phyloP scores from a whole-genome alignment of 2,113 vertebrate genomes.

The Marmota monax region DNA sequence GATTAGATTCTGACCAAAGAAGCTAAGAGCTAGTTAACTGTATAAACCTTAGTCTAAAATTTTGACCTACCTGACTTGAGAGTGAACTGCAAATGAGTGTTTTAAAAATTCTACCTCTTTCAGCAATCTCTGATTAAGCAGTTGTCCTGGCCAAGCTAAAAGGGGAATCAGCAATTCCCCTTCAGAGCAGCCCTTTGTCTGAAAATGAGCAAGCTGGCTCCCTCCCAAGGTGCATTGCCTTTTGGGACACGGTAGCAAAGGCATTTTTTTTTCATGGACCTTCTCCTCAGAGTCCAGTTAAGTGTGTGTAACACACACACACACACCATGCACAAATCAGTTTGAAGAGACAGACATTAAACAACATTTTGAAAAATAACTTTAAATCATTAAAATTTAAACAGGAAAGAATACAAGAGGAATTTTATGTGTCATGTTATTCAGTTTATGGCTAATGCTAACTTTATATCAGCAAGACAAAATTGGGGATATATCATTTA shows the following conservation, averaged over 20 bases:
- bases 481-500: not conserved
- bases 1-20: conserved; percentile 73
- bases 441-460: not conserved
- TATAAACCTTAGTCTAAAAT: conserved; percentile 55
- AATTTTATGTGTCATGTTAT: not conserved
- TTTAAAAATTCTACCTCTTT: conserved; percentile 47
- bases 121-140: not conserved
- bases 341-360: conserved; percentile 25
- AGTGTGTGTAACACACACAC: not conserved
- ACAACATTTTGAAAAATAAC: not conserved
- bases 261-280: not conserved
- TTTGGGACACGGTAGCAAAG: not conserved
- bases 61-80: conserved; percentile 58
- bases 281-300: not conserved
- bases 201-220: not conserved
- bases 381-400: not conserved
- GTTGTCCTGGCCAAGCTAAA: not conserved
- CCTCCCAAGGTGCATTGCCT: not conserved
- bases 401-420: not conserved
- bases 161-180: not conserved
- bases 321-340: not conserved
- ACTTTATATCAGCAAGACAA: conserved; percentile 19
- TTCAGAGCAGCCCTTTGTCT: not conserved
- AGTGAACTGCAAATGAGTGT: conserved; percentile 39
- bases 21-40: conserved; percentile 71